These are phyloP conservation scores for Nymphalis urticae DNA, from an alignment of 2,888 invertebrate genomes.

Conservation along the genomic window DNA sequence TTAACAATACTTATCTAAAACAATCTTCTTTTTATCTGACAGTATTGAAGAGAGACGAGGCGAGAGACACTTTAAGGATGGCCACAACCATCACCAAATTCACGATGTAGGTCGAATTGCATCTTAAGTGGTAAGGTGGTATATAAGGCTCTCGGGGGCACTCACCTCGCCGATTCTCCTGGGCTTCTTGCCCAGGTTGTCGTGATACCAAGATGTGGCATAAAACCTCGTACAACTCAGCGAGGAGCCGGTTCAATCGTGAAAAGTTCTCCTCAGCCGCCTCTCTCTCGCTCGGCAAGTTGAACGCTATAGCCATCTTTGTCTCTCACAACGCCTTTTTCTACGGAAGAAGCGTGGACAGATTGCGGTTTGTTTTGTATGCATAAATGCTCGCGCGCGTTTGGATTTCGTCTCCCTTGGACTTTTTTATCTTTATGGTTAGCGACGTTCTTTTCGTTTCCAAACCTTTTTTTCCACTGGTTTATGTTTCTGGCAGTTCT, in stretches of 20 bases:
- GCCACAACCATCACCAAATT: constrained; percentile 79
- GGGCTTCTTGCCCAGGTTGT: constrained; percentile 75
- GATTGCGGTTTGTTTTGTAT: constrained; percentile 72
- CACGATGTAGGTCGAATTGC: constrained; percentile 82
- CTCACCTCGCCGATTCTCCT: constrained; percentile 78
- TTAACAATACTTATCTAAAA: constrained; percentile 76
- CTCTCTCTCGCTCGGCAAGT: constrained; percentile 80
- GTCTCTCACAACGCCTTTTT: constrained; percentile 63
- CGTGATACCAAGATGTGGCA: constrained; percentile 80
- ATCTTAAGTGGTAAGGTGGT: constrained; percentile 81
- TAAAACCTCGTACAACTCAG: constrained; percentile 80
- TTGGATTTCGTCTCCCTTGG: constrained; percentile 48
- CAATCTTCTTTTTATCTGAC: constrained; percentile 76
- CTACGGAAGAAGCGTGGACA: constrained; percentile 75
- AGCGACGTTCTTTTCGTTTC: constrained; percentile 20
- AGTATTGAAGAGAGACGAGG: constrained; percentile 78
- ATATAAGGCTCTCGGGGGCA: constrained; percentile 76
- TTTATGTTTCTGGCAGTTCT: constrained; percentile 16
- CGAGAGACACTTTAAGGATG: constrained; percentile 77
- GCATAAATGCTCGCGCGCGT: constrained; percentile 70
- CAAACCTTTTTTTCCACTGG: constrained; percentile 15
- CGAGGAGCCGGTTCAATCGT: constrained; percentile 79
- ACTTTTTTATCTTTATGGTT: constrained; percentile 29
- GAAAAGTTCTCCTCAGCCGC: constrained; percentile 81
- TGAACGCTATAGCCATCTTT: constrained; percentile 83